phyloP scores from a whole-genome alignment of 2,113 vertebrate genomes.

The Lethenteron camtschaticum region DNA sequence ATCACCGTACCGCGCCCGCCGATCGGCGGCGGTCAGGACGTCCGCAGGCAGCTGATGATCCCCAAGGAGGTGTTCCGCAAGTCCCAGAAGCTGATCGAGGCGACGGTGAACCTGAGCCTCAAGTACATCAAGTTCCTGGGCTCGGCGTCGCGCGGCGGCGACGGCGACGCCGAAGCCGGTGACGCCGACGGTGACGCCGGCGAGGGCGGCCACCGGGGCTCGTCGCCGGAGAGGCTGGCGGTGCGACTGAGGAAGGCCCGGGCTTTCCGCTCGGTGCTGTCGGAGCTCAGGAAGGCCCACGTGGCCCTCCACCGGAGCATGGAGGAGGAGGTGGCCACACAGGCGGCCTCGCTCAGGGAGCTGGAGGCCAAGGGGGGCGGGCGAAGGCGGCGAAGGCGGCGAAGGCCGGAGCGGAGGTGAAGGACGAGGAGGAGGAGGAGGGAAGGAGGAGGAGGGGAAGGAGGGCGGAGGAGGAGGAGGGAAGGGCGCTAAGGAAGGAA shows the following conservation, averaged over 20 bases:
- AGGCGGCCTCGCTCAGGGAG: conserved; percentile 22
- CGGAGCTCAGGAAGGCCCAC: conserved; percentile 64
- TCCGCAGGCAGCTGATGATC: conserved; percentile 26
- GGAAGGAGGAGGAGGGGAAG: neutral
- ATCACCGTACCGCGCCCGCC: too few relatives aligned
- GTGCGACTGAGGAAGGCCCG: conserved; percentile 47
- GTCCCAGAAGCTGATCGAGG: conserved; percentile 79
- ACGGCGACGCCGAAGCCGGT: conserved; percentile 27
- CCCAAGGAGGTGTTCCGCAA: conserved; percentile 86
- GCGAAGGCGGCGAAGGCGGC: conserved; percentile 3
- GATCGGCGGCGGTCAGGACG: too few relatives aligned
- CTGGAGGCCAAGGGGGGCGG: conserved; percentile 25
- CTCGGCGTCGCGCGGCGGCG: conserved; percentile 31
- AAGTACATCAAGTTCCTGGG: conserved; percentile 70
- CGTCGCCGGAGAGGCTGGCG: too few relatives aligned
- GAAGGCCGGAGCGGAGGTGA: conserved; percentile 25
- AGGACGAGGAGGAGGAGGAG: neutral
- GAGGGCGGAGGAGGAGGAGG: conserved; percentile 12
- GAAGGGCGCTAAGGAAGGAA: neutral
- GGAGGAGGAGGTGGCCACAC: conserved; percentile 35
- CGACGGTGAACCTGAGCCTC: conserved; percentile 63
- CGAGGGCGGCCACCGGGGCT: conserved; percentile 16
- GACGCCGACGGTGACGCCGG: conserved; percentile 25
- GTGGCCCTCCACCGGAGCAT: conserved; percentile 49
- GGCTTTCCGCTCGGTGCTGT: conserved; percentile 78